Evolutionary conservation across 2,797 vertebrate species (phyloP).

Genomic region (Sebastes elongatus): DNA sequence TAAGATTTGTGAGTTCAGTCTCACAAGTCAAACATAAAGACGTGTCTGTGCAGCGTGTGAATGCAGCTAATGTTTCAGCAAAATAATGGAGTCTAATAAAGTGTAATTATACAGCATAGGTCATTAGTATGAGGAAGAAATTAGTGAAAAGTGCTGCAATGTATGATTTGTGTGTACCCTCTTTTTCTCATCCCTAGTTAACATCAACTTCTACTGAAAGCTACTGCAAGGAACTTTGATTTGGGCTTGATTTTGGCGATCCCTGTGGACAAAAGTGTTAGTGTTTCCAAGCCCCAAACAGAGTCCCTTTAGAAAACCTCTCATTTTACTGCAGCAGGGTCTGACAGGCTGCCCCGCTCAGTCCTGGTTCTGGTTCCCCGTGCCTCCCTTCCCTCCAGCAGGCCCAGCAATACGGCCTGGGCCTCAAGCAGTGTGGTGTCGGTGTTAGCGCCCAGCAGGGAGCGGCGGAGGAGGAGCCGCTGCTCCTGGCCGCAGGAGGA

Average conservation of each 20-base stretch:
- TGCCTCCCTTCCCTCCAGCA: not conserved
- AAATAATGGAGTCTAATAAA: not conserved
- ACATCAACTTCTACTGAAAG: not conserved
- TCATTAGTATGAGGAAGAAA: not conserved
- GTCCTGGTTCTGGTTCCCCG: not conserved
- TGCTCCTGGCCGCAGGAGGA: too few species aligned
- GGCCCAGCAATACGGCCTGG: too few species aligned
- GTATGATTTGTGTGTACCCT: not conserved
- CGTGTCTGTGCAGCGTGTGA: not conserved
- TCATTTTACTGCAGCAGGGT: not conserved
- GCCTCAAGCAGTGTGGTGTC: too few species aligned
- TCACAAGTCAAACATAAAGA: slow-evolving; percentile 14
- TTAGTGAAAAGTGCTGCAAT: not conserved
- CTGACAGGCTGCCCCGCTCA: too few species aligned
- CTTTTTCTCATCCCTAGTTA: not conserved
- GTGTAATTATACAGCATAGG: not conserved
- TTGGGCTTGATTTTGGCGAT: too few species aligned
- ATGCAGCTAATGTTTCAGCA: not conserved
- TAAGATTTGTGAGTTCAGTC: not conserved
- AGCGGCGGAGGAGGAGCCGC: too few species aligned
- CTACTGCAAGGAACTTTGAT: too few species aligned
- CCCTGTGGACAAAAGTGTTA: too few species aligned
- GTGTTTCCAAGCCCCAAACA: too few species aligned
- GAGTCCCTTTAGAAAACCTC: not conserved
- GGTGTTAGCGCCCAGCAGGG: too few species aligned